These are phyloP conservation scores for Diabrotica undecimpunctata DNA, from an alignment of 1,140 invertebrate species.

Conservation along the genomic window DNA sequence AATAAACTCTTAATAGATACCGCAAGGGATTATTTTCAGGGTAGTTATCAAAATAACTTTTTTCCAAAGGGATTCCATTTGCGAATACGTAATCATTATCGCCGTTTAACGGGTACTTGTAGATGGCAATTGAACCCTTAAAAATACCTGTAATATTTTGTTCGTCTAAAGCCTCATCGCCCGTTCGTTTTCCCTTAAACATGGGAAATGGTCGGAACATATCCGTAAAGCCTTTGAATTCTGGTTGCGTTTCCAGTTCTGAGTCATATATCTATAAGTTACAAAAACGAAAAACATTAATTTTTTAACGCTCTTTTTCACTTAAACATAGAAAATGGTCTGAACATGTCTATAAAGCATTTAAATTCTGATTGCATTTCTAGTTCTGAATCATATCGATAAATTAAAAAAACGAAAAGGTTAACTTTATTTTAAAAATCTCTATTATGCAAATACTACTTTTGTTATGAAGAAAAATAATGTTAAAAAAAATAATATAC, in stretches of 20 bases:
- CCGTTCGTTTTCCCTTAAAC: constrained; percentile 68
- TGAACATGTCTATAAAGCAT: constrained; percentile 73
- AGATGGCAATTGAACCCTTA: constrained; percentile 53
- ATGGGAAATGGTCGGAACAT: constrained; percentile 72
- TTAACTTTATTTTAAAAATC: too few species aligned
- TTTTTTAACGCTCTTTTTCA: constrained; percentile 72
- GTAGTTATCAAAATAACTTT: constrained; percentile 61
- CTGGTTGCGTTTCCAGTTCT: constrained; percentile 72
- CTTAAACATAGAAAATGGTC: constrained; percentile 69
- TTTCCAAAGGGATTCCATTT: constrained; percentile 47
- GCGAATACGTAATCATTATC: constrained; percentile 47
- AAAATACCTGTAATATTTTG: constrained; percentile 52
- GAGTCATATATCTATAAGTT: constrained; percentile 61
- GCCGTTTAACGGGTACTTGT: constrained; percentile 53
- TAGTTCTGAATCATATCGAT: constrained; percentile 68
- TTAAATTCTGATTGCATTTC: constrained; percentile 73
- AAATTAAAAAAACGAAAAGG: not conserved
- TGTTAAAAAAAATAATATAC: too few species aligned
- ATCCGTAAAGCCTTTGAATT: constrained; percentile 75
- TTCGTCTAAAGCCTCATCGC: constrained; percentile 59
- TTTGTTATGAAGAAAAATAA: too few species aligned
- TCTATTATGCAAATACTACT: too few species aligned
- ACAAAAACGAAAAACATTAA: too few species aligned
- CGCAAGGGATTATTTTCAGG: constrained; percentile 65
- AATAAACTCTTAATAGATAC: constrained; percentile 73